Conservation (phyloP, 2,113 vertebrate genomes). For the Neogale vison region DNA sequence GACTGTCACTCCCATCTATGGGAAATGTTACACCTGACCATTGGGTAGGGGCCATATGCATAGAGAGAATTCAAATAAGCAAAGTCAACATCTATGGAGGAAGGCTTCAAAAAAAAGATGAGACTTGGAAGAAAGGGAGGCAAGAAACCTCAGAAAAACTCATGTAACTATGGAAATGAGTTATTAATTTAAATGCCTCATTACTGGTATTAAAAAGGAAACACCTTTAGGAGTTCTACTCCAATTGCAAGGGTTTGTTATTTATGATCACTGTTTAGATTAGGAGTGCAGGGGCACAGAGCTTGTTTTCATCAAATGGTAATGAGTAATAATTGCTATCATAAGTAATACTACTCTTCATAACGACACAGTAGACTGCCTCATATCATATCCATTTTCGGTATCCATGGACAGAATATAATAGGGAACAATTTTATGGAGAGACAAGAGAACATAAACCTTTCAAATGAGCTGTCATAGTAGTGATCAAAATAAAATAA, state of each 20-base stretch:
- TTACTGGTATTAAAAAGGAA: constrained; percentile 39
- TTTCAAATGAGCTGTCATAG: neutral
- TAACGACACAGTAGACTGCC: neutral
- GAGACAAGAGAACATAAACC: neutral
- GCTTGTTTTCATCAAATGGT: constrained; percentile 49
- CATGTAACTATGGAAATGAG: neutral
- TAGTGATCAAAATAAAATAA: neutral
- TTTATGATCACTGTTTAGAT: neutral
- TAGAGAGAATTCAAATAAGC: neutral
- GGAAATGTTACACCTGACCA: neutral
- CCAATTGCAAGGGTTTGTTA: neutral
- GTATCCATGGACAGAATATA: neutral
- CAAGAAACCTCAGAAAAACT: neutral
- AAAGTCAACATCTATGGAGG: neutral
- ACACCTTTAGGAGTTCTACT: neutral
- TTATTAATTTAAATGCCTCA: neutral
- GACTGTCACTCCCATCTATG: no score
- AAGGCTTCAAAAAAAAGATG: neutral
- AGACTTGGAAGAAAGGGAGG: neutral
- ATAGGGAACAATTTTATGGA: neutral
- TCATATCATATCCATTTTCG: constrained; percentile 28
- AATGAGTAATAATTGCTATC: constrained; percentile 50
- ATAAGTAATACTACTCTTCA: constrained; percentile 12
- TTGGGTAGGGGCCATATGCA: neutral
- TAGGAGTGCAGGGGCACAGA: neutral